These are phyloP conservation scores for Diaphora mendica DNA, from an alignment of 2,888 invertebrate genomes.

Conservation along the genomic window DNA sequence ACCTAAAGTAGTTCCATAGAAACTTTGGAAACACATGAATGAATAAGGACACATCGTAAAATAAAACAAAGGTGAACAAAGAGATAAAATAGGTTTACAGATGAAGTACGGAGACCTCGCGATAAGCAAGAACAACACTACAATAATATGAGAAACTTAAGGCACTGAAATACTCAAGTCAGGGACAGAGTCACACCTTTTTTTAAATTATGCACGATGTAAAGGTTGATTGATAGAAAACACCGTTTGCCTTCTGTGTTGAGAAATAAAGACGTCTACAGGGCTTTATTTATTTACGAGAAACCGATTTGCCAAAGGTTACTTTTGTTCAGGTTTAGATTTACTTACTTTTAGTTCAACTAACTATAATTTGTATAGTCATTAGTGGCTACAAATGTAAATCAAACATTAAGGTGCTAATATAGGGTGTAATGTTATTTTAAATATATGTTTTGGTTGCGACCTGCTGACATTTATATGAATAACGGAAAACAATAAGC, in stretches of 20 bases:
- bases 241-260: conserved; percentile 46
- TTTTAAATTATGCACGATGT: conserved; percentile 47
- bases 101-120: conserved; percentile 38
- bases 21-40: conserved; percentile 43
- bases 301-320: conserved; percentile 40
- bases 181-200: conserved; percentile 29
- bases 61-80: conserved; percentile 34
- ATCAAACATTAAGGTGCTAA: conserved; percentile 27
- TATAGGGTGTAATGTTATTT: conserved; percentile 42
- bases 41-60: conserved; percentile 47
- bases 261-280: conserved; percentile 47
- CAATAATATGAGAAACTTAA: conserved; percentile 45
- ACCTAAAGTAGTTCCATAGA: conserved; percentile 35
- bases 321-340: conserved; percentile 22
- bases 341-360: conserved; percentile 21
- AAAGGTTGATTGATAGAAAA: conserved; percentile 51
- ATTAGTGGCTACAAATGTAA: conserved; percentile 32
- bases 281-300: conserved; percentile 44
- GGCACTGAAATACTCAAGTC: conserved; percentile 22
- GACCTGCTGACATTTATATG: conserved; percentile 21
- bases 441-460: conserved; percentile 40
- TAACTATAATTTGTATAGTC: conserved; percentile 30
- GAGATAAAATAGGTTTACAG: conserved; percentile 32
- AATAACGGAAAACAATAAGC: conserved; percentile 38
- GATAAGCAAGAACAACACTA: conserved; percentile 46